phyloP scores from a whole-genome alignment of 92 coral and sea anemone species.

The Parazoanthus darwini region DNA sequence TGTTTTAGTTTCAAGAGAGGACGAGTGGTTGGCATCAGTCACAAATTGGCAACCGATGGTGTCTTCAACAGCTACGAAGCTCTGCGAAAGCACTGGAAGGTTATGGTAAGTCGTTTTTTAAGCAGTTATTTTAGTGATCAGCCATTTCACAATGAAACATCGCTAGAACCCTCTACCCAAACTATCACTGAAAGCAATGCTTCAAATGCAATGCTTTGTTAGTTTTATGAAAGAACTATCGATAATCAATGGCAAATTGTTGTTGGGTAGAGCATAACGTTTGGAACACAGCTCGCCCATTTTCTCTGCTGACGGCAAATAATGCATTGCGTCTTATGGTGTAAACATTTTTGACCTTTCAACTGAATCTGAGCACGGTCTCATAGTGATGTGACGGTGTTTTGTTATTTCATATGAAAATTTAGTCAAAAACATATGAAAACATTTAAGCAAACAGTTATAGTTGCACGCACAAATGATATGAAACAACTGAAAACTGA shows the following conservation, averaged over 20 bases:
- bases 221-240: neutral
- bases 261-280: too few relatives aligned
- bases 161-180: neutral
- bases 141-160: neutral
- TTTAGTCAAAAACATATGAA: too few relatives aligned
- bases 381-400: too few relatives aligned
- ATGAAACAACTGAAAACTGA: too few relatives aligned
- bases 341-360: too few relatives aligned
- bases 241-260: neutral
- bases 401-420: too few relatives aligned
- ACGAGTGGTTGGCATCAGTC: slow-evolving; percentile 72
- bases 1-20: slow-evolving; percentile 84
- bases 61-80: slow-evolving; percentile 75
- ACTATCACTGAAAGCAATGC: neutral
- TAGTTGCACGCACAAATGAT: too few relatives aligned
- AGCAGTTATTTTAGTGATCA: neutral
- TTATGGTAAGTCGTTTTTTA: slow-evolving; percentile 58
- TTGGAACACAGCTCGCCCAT: too few relatives aligned
- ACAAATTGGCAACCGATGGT: slow-evolving; percentile 59
- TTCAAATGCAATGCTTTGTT: neutral
- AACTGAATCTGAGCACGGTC: too few relatives aligned
- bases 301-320: too few relatives aligned
- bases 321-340: too few relatives aligned
- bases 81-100: slow-evolving; percentile 87
- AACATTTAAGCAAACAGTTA: too few relatives aligned